Evolutionary conservation across 2,888 invertebrate species (phyloP).

Genomic region (Drosophila neoperkinsi): DNA sequence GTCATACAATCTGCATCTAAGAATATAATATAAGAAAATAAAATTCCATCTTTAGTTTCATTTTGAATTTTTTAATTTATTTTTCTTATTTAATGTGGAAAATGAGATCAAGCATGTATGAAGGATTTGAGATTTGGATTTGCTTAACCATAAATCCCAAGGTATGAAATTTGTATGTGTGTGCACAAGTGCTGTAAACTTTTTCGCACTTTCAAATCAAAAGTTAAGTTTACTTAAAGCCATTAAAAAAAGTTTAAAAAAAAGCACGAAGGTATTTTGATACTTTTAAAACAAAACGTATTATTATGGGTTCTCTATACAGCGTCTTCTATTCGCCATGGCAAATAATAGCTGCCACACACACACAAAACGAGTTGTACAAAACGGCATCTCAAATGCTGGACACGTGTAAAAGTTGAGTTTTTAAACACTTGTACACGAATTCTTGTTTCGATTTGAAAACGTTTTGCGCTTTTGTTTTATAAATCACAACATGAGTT

Average conservation of each 20-base stretch:
- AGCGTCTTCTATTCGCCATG: slow-evolving; percentile 3
- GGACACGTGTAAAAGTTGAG: slow-evolving; percentile 73
- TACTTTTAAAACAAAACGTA: slow-evolving; percentile 52
- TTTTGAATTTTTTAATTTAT: neutral
- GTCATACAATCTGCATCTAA: too few species aligned
- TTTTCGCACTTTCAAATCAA: slow-evolving; percentile 41
- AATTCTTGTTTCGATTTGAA: slow-evolving; percentile 63
- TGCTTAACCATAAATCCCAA: neutral
- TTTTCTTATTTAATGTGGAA: neutral
- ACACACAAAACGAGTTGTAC: slow-evolving; percentile 1
- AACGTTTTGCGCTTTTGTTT: slow-evolving; percentile 60
- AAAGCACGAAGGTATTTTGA: slow-evolving; percentile 60
- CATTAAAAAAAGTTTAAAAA: slow-evolving; percentile 46
- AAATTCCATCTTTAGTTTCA: neutral
- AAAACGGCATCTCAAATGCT: slow-evolving; percentile 61
- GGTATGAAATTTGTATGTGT: neutral
- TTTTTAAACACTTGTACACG: slow-evolving; percentile 76
- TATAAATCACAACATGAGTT: slow-evolving; percentile 63
- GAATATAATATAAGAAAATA: neutral
- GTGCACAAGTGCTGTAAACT: slow-evolving; percentile 48
- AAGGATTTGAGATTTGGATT: neutral
- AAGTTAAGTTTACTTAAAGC: slow-evolving; percentile 45
- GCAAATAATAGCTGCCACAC: slow-evolving; percentile 10
- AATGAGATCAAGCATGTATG: neutral
- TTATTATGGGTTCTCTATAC: slow-evolving; percentile 50